Base-by-base conservation (phyloP, 2,888 invertebrate species). In the Watsonalla binaria region DNA sequence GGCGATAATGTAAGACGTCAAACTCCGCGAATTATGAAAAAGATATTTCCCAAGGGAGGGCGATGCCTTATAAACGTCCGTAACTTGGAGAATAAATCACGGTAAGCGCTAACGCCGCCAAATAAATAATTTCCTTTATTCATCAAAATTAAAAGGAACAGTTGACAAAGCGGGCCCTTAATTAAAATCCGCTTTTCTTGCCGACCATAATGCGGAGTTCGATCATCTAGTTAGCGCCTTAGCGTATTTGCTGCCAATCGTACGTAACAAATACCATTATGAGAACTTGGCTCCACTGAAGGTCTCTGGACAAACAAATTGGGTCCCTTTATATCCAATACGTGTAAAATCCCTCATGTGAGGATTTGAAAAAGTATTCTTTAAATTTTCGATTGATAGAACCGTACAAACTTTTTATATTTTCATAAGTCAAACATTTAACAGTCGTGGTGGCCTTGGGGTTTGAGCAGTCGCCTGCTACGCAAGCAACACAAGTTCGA, bases 91-190 rank as follows among this genome's bases (percentile, higher is more conserved):
- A 81, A 87, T 89, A 86, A 90, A 89, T 87, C 86, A 88, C 79
- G 68, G 79, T 79, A 75, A 86, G 76, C 79, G 83, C 84, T 76
- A 83, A 82, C 83, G 81, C 79, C 76, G 82, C 80, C 82, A 85
- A 85, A 88, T 87, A 87, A 88, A 88, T 88, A 84, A 88, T 89
- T 86, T 87, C 84, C 89, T 88, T 86, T 87, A 89, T 87, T 88
- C 87, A 86, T 90, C 87, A 88, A 88, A 89, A 89, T 88, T 88
- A 89, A 85, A 85, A 86, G 81, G 83, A 84, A 74, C 84, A 83
- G 86, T 86, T 87, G 89, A 89, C 87, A 89, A 90, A 90, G 85
- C 78, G 76, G 76, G 66, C 68, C 76, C 72, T 85, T 87, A 87
- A 89, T 89, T 89, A 89, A 87, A 85, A 84, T 81, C 77, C 74